These are phyloP conservation scores for Carpatolechia fugitivella DNA, from an alignment of 2,888 invertebrate species.

Conservation along the genomic window DNA sequence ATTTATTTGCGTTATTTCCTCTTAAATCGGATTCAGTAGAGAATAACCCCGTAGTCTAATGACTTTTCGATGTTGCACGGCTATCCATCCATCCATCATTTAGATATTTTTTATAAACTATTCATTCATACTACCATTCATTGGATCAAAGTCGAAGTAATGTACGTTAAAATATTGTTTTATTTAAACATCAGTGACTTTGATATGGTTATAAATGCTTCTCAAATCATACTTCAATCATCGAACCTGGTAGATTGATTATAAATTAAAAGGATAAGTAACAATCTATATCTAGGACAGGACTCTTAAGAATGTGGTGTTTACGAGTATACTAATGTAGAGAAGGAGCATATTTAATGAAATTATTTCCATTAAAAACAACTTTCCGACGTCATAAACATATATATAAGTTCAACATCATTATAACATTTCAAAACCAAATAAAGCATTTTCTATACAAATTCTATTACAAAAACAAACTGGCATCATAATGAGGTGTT, in stretches of 20 bases:
- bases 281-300: too few species aligned
- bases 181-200: not conserved
- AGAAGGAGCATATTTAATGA: not conserved
- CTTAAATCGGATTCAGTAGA: conserved; percentile 11
- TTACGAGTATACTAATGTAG: too few species aligned
- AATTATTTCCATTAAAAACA: not conserved
- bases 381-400: too few species aligned
- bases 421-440: not conserved
- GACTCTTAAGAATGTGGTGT: too few species aligned
- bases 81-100: conserved; percentile 28
- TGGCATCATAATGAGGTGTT: conserved; percentile 17
- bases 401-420: not conserved
- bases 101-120: conserved; percentile 33
- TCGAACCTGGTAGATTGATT: too few species aligned
- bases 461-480: conserved; percentile 23
- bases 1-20: too few species aligned
- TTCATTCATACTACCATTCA: conserved; percentile 24
- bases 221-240: too few species aligned
- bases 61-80: conserved; percentile 30
- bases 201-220: too few species aligned
- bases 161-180: not conserved
- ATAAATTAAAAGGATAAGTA: too few species aligned
- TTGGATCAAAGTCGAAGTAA: not conserved
- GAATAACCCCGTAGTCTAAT: conserved; percentile 27
- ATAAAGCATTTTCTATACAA: conserved; percentile 8